Base-by-base conservation (phyloP, 1,140 invertebrate genomes). In the Sarcophaga peregrina region DNA sequence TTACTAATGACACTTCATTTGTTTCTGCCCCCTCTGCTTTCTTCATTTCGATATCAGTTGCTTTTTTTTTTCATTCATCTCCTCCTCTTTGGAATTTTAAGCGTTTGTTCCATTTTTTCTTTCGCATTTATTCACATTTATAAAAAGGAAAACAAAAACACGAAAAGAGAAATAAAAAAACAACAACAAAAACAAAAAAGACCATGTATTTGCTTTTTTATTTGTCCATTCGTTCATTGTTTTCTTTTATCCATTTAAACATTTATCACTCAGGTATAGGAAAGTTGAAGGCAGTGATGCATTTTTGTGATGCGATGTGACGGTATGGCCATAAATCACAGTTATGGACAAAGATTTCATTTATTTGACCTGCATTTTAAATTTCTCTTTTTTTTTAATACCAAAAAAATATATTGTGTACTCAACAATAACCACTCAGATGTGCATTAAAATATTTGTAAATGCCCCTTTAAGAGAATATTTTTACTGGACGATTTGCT, bases 1-100 rank as follows among this genome's bases (percentile, higher is more conserved):
- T 75, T 75, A 75, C 73, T 75, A 75, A 75, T 75, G 73, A 75
- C 73, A 75, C 46, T 45, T 75, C 73, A 75, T 75, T 75, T 75
- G 45, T 75, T 75, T 75, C 11, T 58, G 52, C n/a, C n/a, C n/a
- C n/a, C n/a, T n/a, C n/a, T 58, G 8, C 11, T 58, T 58, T 58
- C n/a, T 58, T 58, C 6, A 52, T 52, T 52, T 52, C 50, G 8
- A n/a, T n/a, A n/a, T n/a, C n/a, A n/a, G n/a, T n/a, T n/a, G n/a
- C n/a, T n/a, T n/a, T n/a, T n/a, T n/a, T n/a, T 10, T 10, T 58
- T 13, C 52, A 58, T 58, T 58, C 11, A 5, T 58, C 13, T 15
- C 9, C 52, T 58, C 52, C 52, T 13, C 52, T 58, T 58, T 58
- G 11, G n/a, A 58, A 11, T 58, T 58, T 11, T 8, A 58, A 13